phyloP scores from a whole-genome alignment of 30 jellyfish, hydroid and myxozoan species.

The Aurelia sp. region DNA sequence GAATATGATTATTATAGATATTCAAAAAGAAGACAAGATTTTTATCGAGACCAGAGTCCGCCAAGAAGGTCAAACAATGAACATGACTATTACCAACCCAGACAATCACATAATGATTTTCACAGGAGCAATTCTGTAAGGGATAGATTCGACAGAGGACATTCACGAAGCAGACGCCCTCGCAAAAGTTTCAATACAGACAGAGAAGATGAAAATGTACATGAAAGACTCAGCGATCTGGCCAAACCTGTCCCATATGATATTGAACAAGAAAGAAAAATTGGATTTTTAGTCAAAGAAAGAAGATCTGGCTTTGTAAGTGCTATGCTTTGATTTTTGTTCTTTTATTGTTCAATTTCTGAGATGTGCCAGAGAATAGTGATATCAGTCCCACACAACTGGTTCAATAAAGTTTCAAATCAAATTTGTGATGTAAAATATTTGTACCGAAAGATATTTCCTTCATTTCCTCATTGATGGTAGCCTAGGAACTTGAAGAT shows the following conservation, averaged over 20 bases:
- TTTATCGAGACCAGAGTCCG: constrained; percentile 7
- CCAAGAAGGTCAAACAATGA: constrained; percentile 34
- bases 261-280: constrained; percentile 93
- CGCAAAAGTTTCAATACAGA: constrained; percentile 3
- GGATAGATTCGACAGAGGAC: constrained; percentile 24
- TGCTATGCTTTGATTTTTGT: background rate
- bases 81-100: constrained; percentile 46
- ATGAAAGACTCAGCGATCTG: constrained; percentile 77
- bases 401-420: too few relatives aligned
- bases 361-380: too few relatives aligned
- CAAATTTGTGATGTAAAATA: too few relatives aligned
- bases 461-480: too few relatives aligned
- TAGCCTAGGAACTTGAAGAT: too few relatives aligned
- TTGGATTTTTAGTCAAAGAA: constrained; percentile 72
- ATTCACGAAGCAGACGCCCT: constrained; percentile 12
- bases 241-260: constrained; percentile 97
- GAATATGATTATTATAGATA: constrained; percentile 68
- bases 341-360: too few relatives aligned
- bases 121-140: constrained; percentile 36
- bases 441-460: too few relatives aligned
- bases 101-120: constrained; percentile 9
- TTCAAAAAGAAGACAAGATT: constrained; percentile 43
- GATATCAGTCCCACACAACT: too few relatives aligned
- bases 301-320: constrained; percentile 48
- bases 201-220: constrained; percentile 63